These are phyloP conservation scores for Kryptolebias marmoratus DNA, from an alignment of 2,113 vertebrate genomes.

Conservation along the genomic window DNA sequence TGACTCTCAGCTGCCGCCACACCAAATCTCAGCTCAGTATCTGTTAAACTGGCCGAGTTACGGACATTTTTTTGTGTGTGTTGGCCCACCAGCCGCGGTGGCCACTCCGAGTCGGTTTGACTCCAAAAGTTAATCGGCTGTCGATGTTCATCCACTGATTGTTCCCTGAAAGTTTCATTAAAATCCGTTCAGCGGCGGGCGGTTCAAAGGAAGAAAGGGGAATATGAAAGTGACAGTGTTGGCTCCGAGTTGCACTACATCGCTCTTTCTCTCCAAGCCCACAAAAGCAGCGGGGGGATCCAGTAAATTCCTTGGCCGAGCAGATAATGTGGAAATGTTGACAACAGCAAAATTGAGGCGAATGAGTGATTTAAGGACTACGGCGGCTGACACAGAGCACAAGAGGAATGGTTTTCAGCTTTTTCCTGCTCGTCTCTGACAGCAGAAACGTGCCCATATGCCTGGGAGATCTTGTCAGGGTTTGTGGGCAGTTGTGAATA, in stretches of 20 bases:
- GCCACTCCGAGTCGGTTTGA: no score
- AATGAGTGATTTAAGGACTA: conserved; percentile 74
- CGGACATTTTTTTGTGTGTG: no score
- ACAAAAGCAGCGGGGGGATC: conserved; percentile 68
- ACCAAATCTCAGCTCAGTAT: no score
- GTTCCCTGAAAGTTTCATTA: no score
- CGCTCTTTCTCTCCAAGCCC: conserved; percentile 51
- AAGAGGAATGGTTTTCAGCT: conserved; percentile 63
- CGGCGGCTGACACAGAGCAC: conserved; percentile 53
- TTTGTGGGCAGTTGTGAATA: conserved; percentile 52
- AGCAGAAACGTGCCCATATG: conserved; percentile 55
- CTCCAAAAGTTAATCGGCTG: no score
- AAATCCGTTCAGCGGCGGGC: no score
- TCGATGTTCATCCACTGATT: no score
- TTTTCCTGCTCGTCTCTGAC: conserved; percentile 55
- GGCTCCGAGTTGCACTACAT: conserved; percentile 48
- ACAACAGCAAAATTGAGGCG: conserved; percentile 72
- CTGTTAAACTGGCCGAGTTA: no score
- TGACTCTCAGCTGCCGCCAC: no score
- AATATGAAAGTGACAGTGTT: conserved; percentile 66
- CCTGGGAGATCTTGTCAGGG: conserved; percentile 60
- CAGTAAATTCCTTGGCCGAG: conserved; percentile 71
- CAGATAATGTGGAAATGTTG: conserved; percentile 78
- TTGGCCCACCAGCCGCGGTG: no score
- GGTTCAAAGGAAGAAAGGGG: neutral